Evolutionary conservation across 2,888 invertebrate genomes (phyloP), one percentile per base, ranked within the genome.

Genomic region (Rhodophaea formosa): DNA sequence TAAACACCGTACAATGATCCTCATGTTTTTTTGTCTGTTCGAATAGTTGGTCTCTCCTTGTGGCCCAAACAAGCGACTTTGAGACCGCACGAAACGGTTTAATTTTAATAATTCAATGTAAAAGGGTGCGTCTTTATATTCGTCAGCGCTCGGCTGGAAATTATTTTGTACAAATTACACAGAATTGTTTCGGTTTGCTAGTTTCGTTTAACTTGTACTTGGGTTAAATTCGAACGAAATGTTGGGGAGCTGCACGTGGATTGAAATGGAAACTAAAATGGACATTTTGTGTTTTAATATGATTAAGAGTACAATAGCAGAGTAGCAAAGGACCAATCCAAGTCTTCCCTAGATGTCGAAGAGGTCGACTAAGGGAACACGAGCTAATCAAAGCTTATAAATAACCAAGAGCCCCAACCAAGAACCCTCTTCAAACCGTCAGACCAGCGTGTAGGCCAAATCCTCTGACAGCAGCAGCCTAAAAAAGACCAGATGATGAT

Each of bases 101-200:
- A 79, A 79, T 85, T 86, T 85, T 84, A 84, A 84, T 88, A 84
- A 84, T 84, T 83, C 72, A 77, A 69, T 73, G 68, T 75, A 74
- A 75, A 80, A 59, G 72, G 71, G 71, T 74, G 66, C 70, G 77
- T 79, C 77, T 75, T 78, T 75, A 70, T 65, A 66, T 67, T 61
- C 62, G 65, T 70, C 65, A 65, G 68, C 60, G 62, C 67, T 69
- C 64, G 58, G 51, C 59, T 65, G 65, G 70, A 70, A 70, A 62
- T 66, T 66, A 68, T 59, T 49, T 39, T 17, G 23, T 58, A 58
- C 57, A 64, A 62, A 63, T 62, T 61, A 54, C 45, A 56, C 32
- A 42, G 42, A 46, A 58, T 39, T 58, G 49, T 47, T 47, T 56
- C 52, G 45, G 16, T 49, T 52, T 52, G 16, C 47, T 52, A 46